Percentiles rank a stretch among this genome's conserved stretches.
Conservation (phyloP, 1,140 invertebrate species). For the Psix sp. region DNA sequence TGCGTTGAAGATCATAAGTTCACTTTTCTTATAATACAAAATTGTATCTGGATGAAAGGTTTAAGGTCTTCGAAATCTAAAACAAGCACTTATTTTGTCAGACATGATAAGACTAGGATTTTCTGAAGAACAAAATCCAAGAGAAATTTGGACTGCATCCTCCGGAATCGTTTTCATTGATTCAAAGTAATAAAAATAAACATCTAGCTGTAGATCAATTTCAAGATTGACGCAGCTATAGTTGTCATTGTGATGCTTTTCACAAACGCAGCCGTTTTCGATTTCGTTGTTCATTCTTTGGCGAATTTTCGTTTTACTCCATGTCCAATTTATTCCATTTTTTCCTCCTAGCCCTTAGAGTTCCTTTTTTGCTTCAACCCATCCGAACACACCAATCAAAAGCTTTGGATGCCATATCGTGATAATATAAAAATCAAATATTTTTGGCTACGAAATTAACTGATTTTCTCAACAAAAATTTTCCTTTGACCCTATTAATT, state of each 20-base stretch:
- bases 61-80: too few species aligned
- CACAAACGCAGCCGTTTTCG: slow-evolving; percentile 45
- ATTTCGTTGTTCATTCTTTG: slow-evolving; percentile 48
- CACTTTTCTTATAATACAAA: too few species aligned
- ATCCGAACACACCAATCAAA: too few species aligned
- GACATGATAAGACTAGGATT: neutral
- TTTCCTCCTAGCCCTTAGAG: slow-evolving; percentile 26
- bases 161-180: slow-evolving; percentile 35
- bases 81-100: too few species aligned
- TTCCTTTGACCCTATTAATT: too few species aligned
- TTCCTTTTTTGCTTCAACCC: slow-evolving; percentile 47
- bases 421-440: too few species aligned
- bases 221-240: slow-evolving; percentile 36
- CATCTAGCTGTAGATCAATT: slow-evolving; percentile 31
- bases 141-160: slow-evolving; percentile 10
- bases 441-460: too few species aligned
- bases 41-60: too few species aligned
- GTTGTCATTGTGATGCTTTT: slow-evolving; percentile 44
- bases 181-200: slow-evolving; percentile 48
- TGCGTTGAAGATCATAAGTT: too few species aligned
- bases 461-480: too few species aligned
- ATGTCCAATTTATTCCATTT: slow-evolving; percentile 47
- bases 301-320: slow-evolving; percentile 51
- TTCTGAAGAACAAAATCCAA: neutral
- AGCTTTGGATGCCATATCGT: slow-evolving; percentile 22